Base-by-base conservation (phyloP, 2,797 vertebrate genomes). In the Poliocrania exsul region DNA sequence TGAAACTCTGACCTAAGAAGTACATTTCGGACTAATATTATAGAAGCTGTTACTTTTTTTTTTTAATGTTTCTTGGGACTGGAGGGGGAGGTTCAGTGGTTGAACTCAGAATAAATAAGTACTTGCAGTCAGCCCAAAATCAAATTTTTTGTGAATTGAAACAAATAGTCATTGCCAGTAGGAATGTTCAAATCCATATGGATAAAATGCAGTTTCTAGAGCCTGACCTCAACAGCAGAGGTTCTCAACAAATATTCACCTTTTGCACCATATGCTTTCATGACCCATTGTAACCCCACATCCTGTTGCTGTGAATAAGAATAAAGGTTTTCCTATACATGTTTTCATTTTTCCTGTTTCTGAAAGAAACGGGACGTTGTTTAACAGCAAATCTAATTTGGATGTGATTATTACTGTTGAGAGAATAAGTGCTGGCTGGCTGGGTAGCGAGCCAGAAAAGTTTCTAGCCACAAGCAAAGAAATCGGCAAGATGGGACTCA, bases 331-430 rank as follows among this genome's bases (percentile, higher is more conserved):
- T 89, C 75, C 84, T 94, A 94, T 93, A 82, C 33, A 38, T 80
- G 79, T 86, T 96, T 93, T 86, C 69, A 71, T 60, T 95, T 92
- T 92, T 92, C 81, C 81, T 89, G 33, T 96, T 95, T 90, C 87
- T 89, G 86, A 92, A 93, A 95, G 85, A 91, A 94, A 90, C 80
- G 71, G 57, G 79, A 87, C 0, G 12, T 50, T 95, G 84, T 94
- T 92, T 92, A 91, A 74, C 75, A 93, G 84, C 74, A 95, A 91
- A 94, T 94, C 72, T 94, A 94, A 96, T 95, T 95, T 92, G 89
- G 87, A 94, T 69, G 91, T 95, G 96, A 96, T 96, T 95, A 95
- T 95, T 94, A 73, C 91, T 90, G 93, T 91, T 95, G 94, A 96
- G 96, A 94, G 94, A 95, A 81, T 92, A 95, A 96, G 54, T 78